Evolutionary conservation across 2,113 vertebrate species (phyloP), one percentile per base, ranked within the genome.

Genomic region (Sisor rabdophorus): DNA sequence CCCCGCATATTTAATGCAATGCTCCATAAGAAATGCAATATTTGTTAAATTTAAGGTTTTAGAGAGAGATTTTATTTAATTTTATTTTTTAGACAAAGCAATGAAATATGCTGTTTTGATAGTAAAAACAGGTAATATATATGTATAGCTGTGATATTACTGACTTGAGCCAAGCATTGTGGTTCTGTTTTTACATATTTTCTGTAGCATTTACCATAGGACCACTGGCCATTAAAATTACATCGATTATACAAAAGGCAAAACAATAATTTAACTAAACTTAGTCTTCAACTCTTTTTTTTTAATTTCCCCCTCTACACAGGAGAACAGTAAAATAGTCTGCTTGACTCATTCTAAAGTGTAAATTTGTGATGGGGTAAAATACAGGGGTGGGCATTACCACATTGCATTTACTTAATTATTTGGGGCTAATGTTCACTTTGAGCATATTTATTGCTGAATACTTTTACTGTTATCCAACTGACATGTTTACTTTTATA

Each of bases 1-100:
- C 44, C 86, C n/a, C n/a, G 86, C 89, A 86, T 88, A 86, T 90
- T 88, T 89, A 63, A 89, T 79, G 59, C 65, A 64, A 70, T 83
- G 78, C 81, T 86, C 75, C 84, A 82, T 88, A 89, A 82, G 86
- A 81, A 83, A 82, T 84, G 83, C 87, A 86, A 87, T 88, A 83
- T 91, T 85, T 82, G 56, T 82, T 61, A 3, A 75, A 85, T 87
- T 84, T 84, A 75, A 50, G 22, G 87, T 89, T 79, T 68, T 82
- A 83, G 71, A 81, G 70, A 76, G 86, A 84, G 30, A 16, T 86
- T 88, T 85, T 79, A 84, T 80, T 1, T 53, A 64, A 60, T 70
- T 50, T 19, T 64, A 30, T n/a, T 73, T 48, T 79, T 16, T 76
- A 30, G 71, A 48, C 64, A 52, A 56, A 52, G 67, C 36, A 32